Conservation (phyloP, 2,113 vertebrate species). For the Delphinapterus leucas region DNA sequence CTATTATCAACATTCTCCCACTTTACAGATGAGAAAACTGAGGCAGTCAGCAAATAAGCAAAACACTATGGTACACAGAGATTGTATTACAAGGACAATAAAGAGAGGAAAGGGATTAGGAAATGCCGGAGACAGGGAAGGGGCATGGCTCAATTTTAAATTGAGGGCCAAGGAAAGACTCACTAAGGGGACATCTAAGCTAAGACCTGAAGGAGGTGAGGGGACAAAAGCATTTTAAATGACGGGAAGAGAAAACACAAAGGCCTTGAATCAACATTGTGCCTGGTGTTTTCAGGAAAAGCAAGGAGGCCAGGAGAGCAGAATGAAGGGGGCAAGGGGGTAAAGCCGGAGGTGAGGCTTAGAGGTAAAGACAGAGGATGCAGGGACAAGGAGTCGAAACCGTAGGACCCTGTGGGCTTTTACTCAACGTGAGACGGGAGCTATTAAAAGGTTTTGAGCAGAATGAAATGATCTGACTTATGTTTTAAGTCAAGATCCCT, state of each 20-base stretch:
- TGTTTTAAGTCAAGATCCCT: background rate
- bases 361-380: background rate
- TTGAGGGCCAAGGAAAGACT: background rate
- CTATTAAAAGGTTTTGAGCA: background rate
- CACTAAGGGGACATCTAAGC: background rate
- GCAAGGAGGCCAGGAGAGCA: background rate
- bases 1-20: background rate
- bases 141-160: background rate
- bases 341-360: background rate
- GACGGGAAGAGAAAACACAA: background rate
- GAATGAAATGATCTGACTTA: background rate
- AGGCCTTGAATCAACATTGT: background rate
- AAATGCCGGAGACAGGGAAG: background rate
- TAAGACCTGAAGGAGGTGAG: background rate
- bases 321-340: background rate
- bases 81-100: background rate
- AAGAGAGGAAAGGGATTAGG: background rate
- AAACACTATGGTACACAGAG: background rate
- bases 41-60: background rate
- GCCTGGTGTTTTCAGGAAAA: background rate
- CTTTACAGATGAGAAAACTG: conserved; percentile 19
- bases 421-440: background rate
- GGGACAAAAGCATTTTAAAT: background rate
- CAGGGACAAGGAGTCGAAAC: background rate
- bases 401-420: background rate